phyloP scores from a whole-genome alignment of 2,888 invertebrate species.

The Ariolimax columbianus region DNA sequence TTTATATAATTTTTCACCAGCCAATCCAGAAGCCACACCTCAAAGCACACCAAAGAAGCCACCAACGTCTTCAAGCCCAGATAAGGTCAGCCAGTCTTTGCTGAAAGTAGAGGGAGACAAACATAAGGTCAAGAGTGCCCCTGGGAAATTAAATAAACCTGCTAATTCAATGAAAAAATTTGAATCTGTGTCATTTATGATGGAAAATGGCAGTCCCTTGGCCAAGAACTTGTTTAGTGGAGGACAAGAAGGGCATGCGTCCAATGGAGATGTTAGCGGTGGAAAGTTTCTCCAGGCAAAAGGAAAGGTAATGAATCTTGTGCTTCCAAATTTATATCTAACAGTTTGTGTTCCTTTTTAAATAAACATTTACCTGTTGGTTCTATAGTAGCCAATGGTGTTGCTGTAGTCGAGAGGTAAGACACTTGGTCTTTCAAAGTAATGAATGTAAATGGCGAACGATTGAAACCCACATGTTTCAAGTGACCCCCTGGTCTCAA shows the following conservation, averaged over 20 bases:
- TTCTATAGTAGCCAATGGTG: too few relatives aligned
- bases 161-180: slow-evolving; percentile 51
- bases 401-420: too few relatives aligned
- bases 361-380: too few relatives aligned
- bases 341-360: not conserved
- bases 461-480: too few relatives aligned
- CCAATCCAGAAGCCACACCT: not conserved
- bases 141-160: slow-evolving; percentile 6
- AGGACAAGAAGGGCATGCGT: slow-evolving; percentile 26
- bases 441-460: too few relatives aligned
- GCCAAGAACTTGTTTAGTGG: slow-evolving; percentile 59
- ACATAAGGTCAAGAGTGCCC: slow-evolving; percentile 7
- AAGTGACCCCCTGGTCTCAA: too few relatives aligned
- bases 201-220: slow-evolving; percentile 60
- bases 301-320: slow-evolving; percentile 74
- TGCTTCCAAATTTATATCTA: not conserved
- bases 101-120: slow-evolving; percentile 1
- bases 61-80: slow-evolving; percentile 17
- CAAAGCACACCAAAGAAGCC: not conserved
- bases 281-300: slow-evolving; percentile 77
- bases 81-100: slow-evolving; percentile 9
- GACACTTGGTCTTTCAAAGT: too few relatives aligned
- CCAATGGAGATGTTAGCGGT: slow-evolving; percentile 33
- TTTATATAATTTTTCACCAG: not conserved
- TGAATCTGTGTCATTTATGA: slow-evolving; percentile 61